Evolutionary conservation across 2,797 vertebrate genomes (phyloP).

Genomic region (Cyprinella venusta): DNA sequence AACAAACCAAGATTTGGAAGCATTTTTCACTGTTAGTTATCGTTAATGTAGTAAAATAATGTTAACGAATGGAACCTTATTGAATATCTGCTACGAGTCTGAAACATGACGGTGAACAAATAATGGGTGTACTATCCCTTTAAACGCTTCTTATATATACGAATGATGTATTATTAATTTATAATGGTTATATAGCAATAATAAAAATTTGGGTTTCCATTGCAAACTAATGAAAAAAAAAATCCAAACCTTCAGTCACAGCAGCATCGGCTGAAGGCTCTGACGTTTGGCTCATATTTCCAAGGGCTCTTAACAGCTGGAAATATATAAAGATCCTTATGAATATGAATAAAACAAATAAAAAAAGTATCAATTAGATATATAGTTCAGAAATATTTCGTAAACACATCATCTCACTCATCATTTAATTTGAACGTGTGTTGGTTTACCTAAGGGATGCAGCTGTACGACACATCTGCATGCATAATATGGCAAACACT

Average conservation of each 20-base stretch:
- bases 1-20: not conserved
- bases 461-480: constrained; percentile 42
- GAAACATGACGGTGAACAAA: too few species aligned
- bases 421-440: not conserved
- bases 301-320: constrained; percentile 55
- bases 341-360: constrained; percentile 11
- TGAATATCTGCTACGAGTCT: too few species aligned
- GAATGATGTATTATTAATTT: not conserved
- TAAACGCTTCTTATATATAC: not conserved
- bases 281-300: constrained; percentile 81
- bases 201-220: constrained; percentile 9
- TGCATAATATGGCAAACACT: constrained; percentile 30
- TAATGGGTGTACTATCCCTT: constrained; percentile 27
- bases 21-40: not conserved
- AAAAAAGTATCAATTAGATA: not conserved
- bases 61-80: too few species aligned
- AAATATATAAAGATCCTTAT: constrained; percentile 44
- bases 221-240: constrained; percentile 20
- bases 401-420: constrained; percentile 2
- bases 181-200: not conserved
- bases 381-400: not conserved
- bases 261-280: constrained; percentile 75
- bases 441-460: constrained; percentile 14
- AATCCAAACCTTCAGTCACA: constrained; percentile 77
- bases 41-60: too few species aligned